Evolutionary conservation across 2,888 invertebrate genomes (phyloP).

Genomic region (Eupithecia abbreviata): DNA sequence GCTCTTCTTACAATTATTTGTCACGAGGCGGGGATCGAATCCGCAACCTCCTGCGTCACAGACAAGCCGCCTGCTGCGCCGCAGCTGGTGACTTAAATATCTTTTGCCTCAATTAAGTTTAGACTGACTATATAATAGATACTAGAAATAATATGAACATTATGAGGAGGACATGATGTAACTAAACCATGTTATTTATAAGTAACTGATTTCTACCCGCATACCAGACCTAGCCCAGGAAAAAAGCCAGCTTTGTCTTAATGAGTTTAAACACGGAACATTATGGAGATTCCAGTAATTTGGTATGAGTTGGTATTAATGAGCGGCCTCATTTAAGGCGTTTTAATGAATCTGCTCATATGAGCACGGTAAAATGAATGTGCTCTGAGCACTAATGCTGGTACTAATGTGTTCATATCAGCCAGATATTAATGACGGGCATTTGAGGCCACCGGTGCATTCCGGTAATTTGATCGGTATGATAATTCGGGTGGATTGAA

Average conservation of each 20-base stretch:
- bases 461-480: background rate
- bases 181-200: too few relatives aligned
- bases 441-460: background rate
- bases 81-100: too few relatives aligned
- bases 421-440: background rate
- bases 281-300: slow-evolving; percentile 5
- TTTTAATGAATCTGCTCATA: background rate
- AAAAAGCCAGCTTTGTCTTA: background rate
- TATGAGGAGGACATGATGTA: too few relatives aligned
- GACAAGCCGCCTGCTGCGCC: too few relatives aligned
- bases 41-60: too few relatives aligned
- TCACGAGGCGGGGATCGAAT: too few relatives aligned
- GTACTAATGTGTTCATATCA: background rate
- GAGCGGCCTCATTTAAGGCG: background rate
- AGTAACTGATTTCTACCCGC: too few relatives aligned
- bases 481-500: slow-evolving; percentile 1
- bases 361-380: background rate
- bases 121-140: too few relatives aligned
- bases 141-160: too few relatives aligned
- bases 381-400: background rate
- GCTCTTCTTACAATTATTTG: too few relatives aligned
- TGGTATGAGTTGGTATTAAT: background rate
- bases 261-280: background rate
- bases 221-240: background rate
- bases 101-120: too few relatives aligned